Evolutionary conservation across 2,888 invertebrate genomes (phyloP).

Genomic region (Mesorhabditis sp.): DNA sequence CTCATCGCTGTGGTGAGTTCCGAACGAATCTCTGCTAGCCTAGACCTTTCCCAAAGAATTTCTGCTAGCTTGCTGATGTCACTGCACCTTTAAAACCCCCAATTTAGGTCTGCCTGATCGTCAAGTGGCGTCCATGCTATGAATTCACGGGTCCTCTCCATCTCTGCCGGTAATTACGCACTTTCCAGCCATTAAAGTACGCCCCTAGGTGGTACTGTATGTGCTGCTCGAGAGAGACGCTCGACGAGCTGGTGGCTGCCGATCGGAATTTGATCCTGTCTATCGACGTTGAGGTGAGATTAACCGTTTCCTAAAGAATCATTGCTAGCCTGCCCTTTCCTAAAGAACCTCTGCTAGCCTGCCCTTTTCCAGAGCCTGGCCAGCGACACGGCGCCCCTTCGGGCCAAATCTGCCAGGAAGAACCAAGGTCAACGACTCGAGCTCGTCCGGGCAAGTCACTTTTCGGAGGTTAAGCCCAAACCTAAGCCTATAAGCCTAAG

Average conservation of each 20-base stretch:
- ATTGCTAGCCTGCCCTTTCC: too few relatives aligned
- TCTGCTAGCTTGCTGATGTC: background rate
- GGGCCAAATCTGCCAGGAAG: background rate
- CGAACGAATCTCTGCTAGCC: background rate
- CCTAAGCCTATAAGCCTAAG: too few relatives aligned
- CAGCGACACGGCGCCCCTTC: background rate
- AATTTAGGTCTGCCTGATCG: background rate
- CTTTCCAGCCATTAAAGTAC: background rate
- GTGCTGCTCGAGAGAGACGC: conserved; percentile 4
- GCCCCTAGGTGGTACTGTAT: conserved; percentile 3
- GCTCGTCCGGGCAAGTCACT: background rate
- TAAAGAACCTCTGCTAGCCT: too few relatives aligned
- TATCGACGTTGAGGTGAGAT: conserved; percentile 3
- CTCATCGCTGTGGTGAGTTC: background rate
- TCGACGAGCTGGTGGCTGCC: background rate
- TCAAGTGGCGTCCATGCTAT: background rate
- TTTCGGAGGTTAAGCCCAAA: too few relatives aligned
- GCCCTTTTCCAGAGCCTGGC: background rate
- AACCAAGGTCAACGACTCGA: background rate
- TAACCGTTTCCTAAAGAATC: too few relatives aligned
- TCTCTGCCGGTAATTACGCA: background rate
- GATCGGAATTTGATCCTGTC: background rate
- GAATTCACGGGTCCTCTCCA: background rate
- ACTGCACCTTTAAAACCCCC: background rate
- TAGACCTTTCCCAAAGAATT: background rate